Evolutionary conservation across 2,888 invertebrate genomes (phyloP).

Genomic region (Parnassius mnemosyne): DNA sequence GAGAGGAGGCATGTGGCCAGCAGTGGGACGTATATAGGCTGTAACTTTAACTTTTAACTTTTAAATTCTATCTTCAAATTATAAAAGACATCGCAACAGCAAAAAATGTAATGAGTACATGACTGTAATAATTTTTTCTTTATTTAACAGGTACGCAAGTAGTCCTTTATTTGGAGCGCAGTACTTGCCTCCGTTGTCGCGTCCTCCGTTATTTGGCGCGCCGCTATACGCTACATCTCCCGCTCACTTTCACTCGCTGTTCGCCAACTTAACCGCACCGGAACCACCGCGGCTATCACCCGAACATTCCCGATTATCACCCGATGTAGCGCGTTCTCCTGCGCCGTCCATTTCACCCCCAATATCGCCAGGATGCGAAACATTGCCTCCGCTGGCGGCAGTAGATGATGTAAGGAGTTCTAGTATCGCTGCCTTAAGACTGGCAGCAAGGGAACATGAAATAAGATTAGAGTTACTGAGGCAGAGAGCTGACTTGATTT

Average conservation of each 20-base stretch:
- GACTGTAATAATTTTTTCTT: too few relatives aligned
- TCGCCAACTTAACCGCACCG: conserved; percentile 88
- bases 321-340: conserved; percentile 55
- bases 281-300: conserved; percentile 62
- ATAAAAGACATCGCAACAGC: too few relatives aligned
- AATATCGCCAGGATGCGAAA: conserved; percentile 73
- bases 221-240: conserved; percentile 71
- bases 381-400: conserved; percentile 71
- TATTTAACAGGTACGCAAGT: conserved; percentile 62
- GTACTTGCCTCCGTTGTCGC: conserved; percentile 64
- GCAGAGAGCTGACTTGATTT: conserved; percentile 82
- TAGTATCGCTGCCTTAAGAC: conserved; percentile 91
- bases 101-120: too few relatives aligned
- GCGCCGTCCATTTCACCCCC: conserved; percentile 77
- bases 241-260: conserved; percentile 90
- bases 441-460: conserved; percentile 95
- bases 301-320: conserved; percentile 53
- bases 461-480: conserved; percentile 87
- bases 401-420: conserved; percentile 87
- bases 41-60: too few relatives aligned
- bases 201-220: conserved; percentile 66
- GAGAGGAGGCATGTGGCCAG: too few relatives aligned
- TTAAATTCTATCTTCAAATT: too few relatives aligned
- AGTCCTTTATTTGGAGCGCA: conserved; percentile 67
- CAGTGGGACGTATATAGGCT: too few relatives aligned